Base-by-base conservation (phyloP, 2,888 invertebrate species). In the Leptinotarsa peninsularis region DNA sequence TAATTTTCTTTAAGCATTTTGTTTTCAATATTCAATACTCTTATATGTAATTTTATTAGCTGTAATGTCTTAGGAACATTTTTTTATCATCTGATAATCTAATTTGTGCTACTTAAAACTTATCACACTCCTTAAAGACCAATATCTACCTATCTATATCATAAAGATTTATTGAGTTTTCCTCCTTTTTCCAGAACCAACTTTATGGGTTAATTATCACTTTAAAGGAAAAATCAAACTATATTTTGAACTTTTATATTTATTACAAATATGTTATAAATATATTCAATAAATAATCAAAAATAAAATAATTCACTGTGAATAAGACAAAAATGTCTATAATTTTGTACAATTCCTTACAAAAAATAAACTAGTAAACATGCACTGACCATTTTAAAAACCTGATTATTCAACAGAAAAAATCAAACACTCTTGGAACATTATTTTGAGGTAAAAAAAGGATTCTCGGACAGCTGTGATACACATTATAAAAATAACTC, bases 251-350 rank as follows among this genome's bases (percentile, higher is more conserved):
- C 3, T 3, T 63, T 43, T 43, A 10, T 63, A 43, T 63, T 63
- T 63, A 63, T 63, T 63, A 63, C 63, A 63, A 63, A 23, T 58
- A 58, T 27, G 33, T 63, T 63, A 63, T 63, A 63, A 63, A 63
- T 63, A 63, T 63, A 33, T 10, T 63, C 63, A 63, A 63, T 63
- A 63, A 63, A 63, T 63, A 33, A 63, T 63, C 17, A 63, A 17
- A 33, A 63, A 63, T 43, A 63, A 63, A 58, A 23, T 15, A 4
- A 18, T 21, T 21, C 4, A 58, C 58, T 23, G 21, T 21, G 21
- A 58, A 10, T 58, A 23, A 33, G 17, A 15, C 15, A 5, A 63
- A 27, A 63, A 63, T n/a, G 43, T n/a, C 17, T 4, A 33, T 23
- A 58, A 58, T 14, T 21, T 58, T 21, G 21, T 14, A 15, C 7